These are phyloP conservation scores for Calliphora vomitoria DNA, from an alignment of 2,888 invertebrate genomes.

Conservation along the genomic window DNA sequence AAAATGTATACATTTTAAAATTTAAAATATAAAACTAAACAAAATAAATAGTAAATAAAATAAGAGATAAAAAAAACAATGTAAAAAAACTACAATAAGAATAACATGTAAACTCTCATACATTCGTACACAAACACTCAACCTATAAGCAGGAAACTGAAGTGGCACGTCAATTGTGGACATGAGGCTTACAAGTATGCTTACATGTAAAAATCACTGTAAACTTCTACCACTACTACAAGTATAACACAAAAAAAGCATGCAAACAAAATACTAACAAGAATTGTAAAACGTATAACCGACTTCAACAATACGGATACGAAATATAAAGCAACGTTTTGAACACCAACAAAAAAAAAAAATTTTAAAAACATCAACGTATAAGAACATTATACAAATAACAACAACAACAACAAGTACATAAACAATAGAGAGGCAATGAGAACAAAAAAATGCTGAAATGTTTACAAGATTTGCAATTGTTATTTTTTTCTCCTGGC, in stretches of 20 bases:
- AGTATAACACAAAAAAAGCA: constrained; percentile 73
- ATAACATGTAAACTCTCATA: background rate
- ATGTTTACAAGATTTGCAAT: constrained; percentile 64
- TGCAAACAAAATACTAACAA: constrained; percentile 51
- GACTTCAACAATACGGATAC: constrained; percentile 1
- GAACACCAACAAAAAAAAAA: no score
- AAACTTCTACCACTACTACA: constrained; percentile 74
- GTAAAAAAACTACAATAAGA: constrained; percentile 12
- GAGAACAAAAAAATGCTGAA: no score
- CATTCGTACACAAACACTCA: constrained; percentile 19
- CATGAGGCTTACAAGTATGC: constrained; percentile 82
- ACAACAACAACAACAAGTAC: no score
- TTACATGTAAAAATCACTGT: constrained; percentile 82
- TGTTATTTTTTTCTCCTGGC: constrained; percentile 1
- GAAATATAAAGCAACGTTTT: no score
- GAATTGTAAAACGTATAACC: constrained; percentile 62
- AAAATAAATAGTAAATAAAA: constrained; percentile 34
- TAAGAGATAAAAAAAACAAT: constrained; percentile 33
- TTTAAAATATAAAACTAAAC: background rate
- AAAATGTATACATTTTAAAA: background rate
- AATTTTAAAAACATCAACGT: background rate
- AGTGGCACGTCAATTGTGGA: constrained; percentile 81
- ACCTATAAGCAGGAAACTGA: constrained; percentile 55
- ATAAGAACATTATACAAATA: constrained; percentile 44
- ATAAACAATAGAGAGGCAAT: no score